Evolutionary conservation across 2,797 vertebrate genomes (phyloP).

Genomic region (Megaceryle alcyon): DNA sequence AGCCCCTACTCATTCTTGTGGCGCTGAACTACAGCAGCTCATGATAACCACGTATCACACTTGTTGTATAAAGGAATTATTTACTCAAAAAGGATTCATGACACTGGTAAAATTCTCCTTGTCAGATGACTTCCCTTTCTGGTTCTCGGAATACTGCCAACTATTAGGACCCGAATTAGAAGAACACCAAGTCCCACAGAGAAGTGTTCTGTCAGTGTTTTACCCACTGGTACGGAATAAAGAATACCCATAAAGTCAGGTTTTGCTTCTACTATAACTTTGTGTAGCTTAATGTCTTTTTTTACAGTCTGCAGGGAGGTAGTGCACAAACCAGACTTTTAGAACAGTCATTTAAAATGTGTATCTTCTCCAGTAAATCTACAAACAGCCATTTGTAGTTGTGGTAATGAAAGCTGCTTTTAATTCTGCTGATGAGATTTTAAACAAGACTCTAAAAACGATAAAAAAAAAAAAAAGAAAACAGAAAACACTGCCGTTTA

Average conservation of each 20-base stretch:
- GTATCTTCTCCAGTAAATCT: neutral
- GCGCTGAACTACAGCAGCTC: neutral
- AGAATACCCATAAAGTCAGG: fast-evolving
- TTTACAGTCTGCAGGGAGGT: neutral
- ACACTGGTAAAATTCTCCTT: neutral
- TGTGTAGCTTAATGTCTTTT: neutral
- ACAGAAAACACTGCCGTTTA: neutral
- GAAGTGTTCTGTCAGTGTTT: neutral
- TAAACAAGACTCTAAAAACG: neutral
- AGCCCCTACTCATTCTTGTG: neutral
- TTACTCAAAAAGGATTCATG: neutral
- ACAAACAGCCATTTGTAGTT: neutral
- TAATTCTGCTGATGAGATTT: neutral
- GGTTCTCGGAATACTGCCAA: neutral
- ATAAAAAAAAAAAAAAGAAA: fast-evolving
- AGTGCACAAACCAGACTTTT: neutral
- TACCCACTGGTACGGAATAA: neutral
- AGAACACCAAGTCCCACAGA: neutral
- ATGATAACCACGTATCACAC: fast-evolving
- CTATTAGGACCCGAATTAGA: neutral
- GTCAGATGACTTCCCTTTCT: neutral
- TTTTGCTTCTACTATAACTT: neutral
- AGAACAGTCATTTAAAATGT: neutral
- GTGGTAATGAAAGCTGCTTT: neutral
- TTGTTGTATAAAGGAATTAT: neutral